phyloP scores from a whole-genome alignment of 2,797 vertebrate species.

The Darevskia mixta region DNA sequence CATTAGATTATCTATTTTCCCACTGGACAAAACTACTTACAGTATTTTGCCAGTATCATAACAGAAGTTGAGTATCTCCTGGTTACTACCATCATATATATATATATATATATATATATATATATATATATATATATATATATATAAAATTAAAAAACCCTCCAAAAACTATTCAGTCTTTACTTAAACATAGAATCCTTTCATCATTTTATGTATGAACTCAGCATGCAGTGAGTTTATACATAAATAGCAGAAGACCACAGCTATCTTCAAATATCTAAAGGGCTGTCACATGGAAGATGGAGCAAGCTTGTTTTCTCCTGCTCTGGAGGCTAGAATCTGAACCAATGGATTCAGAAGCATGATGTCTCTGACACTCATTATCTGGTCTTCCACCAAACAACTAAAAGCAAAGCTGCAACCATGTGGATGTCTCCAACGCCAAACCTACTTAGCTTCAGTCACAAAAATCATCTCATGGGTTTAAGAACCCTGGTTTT shows the following conservation, averaged over 20 bases:
- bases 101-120: no score
- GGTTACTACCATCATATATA: background rate
- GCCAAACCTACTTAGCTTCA: background rate
- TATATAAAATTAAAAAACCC: no score
- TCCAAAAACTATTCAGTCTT: background rate
- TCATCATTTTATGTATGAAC: background rate
- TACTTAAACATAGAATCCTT: background rate
- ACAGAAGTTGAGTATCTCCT: background rate
- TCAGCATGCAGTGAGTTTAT: no score
- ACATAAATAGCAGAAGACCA: no score
- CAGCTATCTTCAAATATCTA: no score
- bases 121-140: no score
- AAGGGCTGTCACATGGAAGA: no score
- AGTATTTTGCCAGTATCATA: background rate
- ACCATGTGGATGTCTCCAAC: background rate
- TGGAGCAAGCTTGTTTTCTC: no score
- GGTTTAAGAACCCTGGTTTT: background rate
- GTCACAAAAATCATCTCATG: background rate
- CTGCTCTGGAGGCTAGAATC: no score
- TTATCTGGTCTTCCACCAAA: background rate
- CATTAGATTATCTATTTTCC: conserved; percentile 34
- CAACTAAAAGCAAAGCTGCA: background rate
- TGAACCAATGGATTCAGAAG: no score
- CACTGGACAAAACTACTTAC: background rate
- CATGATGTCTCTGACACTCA: no score